phyloP scores from a whole-genome alignment of 2,797 vertebrate genomes.

The Streptopelia turtur region DNA sequence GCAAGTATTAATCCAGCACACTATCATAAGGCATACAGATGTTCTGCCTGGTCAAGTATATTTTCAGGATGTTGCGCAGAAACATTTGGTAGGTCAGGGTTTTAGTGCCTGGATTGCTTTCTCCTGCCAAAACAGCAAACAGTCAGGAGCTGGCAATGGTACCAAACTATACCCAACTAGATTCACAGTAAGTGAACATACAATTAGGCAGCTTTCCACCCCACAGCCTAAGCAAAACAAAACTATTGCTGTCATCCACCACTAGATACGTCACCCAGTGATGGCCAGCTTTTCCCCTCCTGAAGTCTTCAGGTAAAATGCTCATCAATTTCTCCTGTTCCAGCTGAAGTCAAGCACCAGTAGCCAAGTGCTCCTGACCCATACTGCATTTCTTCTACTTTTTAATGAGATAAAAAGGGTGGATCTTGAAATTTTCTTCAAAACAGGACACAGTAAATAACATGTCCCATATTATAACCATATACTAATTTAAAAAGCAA shows the following conservation, averaged over 20 bases:
- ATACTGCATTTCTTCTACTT: not conserved
- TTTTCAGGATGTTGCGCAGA: not conserved
- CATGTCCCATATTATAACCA: fast-evolving
- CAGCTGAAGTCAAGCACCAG: not conserved
- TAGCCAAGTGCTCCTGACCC: not conserved
- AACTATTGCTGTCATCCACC: not conserved
- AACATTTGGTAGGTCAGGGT: not conserved
- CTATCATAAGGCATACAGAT: not conserved
- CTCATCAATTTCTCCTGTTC: not conserved
- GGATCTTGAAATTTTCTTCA: not conserved
- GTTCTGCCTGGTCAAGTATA: not conserved
- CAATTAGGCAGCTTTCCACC: not conserved
- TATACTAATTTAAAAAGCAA: not conserved
- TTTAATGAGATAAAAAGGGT: not conserved
- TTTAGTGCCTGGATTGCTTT: not conserved
- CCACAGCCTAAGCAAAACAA: not conserved
- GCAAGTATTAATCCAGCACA: not conserved
- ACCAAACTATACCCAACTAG: not conserved
- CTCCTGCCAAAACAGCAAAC: slow-evolving; percentile 8
- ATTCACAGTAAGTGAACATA: slow-evolving; percentile 31
- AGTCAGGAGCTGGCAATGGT: not conserved
- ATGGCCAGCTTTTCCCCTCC: not conserved
- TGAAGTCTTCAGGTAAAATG: not conserved
- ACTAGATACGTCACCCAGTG: not conserved
- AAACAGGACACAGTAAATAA: not conserved